phyloP scores from a whole-genome alignment of 2,113 vertebrate species.

The Rhegmatorhina hoffmannsi region DNA sequence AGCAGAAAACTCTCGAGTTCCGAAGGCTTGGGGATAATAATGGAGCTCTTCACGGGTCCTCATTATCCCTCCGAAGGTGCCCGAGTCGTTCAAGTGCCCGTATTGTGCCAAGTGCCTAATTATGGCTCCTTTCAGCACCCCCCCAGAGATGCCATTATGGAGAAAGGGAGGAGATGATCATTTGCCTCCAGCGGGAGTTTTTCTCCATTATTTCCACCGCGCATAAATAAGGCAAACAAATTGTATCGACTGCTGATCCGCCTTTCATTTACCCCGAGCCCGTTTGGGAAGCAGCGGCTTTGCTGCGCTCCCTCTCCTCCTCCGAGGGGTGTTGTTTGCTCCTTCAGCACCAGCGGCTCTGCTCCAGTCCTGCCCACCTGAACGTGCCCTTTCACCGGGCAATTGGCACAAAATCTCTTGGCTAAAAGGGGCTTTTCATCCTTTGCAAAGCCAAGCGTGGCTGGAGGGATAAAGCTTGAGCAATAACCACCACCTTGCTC shows the following conservation, averaged over 20 bases:
- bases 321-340: neutral
- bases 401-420: neutral
- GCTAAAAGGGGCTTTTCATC: neutral
- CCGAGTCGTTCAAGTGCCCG: neutral
- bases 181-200: constrained; percentile 31
- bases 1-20: neutral
- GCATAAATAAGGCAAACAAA: constrained; percentile 28
- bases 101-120: constrained; percentile 5
- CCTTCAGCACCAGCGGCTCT: neutral
- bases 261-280: neutral
- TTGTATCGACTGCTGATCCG: neutral
- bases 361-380: neutral
- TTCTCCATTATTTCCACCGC: neutral
- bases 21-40: neutral
- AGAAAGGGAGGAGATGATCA: neutral
- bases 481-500: neutral
- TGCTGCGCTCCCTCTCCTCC: neutral
- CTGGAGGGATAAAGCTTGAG: neutral
- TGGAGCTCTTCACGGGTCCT: neutral
- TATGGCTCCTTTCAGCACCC: neutral
- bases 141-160: constrained; percentile 27
- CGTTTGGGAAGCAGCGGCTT: neutral
- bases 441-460: neutral
- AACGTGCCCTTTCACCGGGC: neutral
- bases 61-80: neutral